Conservation (phyloP, 2,888 invertebrate species). For the Caenorhabditis angaria region DNA sequence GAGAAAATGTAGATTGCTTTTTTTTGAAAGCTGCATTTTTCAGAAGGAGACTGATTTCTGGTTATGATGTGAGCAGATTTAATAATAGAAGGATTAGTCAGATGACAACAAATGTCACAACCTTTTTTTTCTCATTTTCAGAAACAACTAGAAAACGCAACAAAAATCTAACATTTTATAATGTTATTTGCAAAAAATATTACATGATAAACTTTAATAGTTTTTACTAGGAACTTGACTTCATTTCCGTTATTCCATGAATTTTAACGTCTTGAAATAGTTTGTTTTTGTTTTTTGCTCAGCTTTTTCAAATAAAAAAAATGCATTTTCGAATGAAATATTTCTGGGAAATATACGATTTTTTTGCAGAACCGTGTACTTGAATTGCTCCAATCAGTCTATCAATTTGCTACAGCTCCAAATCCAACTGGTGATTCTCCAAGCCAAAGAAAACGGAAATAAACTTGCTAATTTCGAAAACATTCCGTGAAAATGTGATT, state of each 20-base stretch:
- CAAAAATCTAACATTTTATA: no score
- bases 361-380: slow-evolving; percentile 31
- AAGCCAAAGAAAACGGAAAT: slow-evolving; percentile 26
- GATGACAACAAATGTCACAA: no score
- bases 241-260: no score
- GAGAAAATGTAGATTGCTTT: neutral
- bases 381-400: slow-evolving; percentile 19
- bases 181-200: no score
- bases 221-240: no score
- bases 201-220: no score
- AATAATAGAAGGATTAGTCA: no score
- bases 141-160: no score
- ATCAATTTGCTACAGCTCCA: slow-evolving; percentile 18
- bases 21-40: neutral
- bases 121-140: no score
- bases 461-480: neutral
- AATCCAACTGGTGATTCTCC: slow-evolving; percentile 7
- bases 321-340: neutral
- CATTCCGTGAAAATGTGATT: neutral
- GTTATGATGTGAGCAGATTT: no score
- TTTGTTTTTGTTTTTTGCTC: neutral
- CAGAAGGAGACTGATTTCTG: neutral
- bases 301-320: no score
- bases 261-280: no score
- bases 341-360: neutral